Evolutionary conservation across 1,140 invertebrate species (phyloP), one percentile per base, ranked within the genome.

Genomic region (Saccostrea glomerata): DNA sequence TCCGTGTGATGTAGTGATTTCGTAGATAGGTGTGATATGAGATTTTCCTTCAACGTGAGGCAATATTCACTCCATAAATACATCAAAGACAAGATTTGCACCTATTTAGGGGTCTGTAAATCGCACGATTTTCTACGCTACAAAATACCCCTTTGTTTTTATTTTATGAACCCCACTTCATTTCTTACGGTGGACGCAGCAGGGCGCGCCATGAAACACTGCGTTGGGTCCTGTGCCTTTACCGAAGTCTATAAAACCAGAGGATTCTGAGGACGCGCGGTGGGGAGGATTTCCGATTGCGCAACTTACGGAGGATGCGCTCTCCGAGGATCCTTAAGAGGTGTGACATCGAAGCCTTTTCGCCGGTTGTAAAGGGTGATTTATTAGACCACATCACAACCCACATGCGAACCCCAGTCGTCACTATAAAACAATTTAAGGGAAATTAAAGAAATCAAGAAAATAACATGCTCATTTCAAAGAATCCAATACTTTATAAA

Each of bases 11-110:
- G 70, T 73, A 73, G 70, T 73, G 70, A 73, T 73, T 73, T 73
- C 70, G 70, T 73, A 73, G 70, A 23, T 30, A 73, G 70, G 70
- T 73, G 70, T 73, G 70, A 73, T 73, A 73, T 73, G 70, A 73
- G 23, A 73, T 73, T 63, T 73, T 73, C 70, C 11, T 73, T 73
- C 70, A 73, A 36, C 7, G 70, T 36, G 70, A n/a, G 70, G 70
- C 70, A 73, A 73, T 73, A 73, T 73, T 73, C 70, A 73, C 70
- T 73, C 70, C 70, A 36, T 73, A 73, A 73, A 73, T 73, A 73
- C 70, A 73, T 73, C 70, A 73, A 73, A 30, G 23, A 23, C 70
- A 30, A 30, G 70, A 73, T 73, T 73, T 73, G 70, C 70, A 36
- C 70, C 23, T 23, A 73, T 73, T 73, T 25, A 73, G 70, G 30